Evolutionary conservation across 1,140 invertebrate genomes (phyloP).

Genomic region (Lepidotrigona ventralis): DNA sequence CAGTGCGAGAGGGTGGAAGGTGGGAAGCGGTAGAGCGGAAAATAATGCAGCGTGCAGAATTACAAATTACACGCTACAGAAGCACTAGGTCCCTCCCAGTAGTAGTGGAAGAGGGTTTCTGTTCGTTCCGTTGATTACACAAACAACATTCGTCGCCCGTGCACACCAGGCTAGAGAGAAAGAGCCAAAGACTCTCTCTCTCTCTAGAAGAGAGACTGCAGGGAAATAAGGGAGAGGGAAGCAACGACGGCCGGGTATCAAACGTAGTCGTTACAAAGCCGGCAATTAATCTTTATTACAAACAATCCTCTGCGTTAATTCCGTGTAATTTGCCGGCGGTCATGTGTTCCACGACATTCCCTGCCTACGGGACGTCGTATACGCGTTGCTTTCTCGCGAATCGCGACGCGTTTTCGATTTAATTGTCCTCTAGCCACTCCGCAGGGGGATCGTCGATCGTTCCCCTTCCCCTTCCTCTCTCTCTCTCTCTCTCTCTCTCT

Average conservation of each 20-base stretch:
- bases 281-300: constrained; percentile 71
- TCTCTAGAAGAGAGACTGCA: not conserved
- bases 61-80: constrained; percentile 70
- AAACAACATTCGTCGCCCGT: constrained; percentile 63
- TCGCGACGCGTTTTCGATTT: constrained; percentile 34
- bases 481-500: too few species aligned
- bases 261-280: constrained; percentile 64
- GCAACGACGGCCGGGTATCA: constrained; percentile 55
- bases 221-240: constrained; percentile 8
- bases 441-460: not conserved
- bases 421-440: constrained; percentile 22
- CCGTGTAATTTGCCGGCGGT: constrained; percentile 66
- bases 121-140: constrained; percentile 72
- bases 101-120: constrained; percentile 48
- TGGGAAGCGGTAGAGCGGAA: constrained; percentile 67
- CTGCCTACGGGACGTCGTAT: constrained; percentile 33
- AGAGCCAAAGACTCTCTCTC: too few species aligned
- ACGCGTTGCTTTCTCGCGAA: constrained; percentile 35
- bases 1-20: constrained; percentile 47
- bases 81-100: constrained; percentile 49
- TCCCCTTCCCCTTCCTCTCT: not conserved
- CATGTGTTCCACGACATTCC: constrained; percentile 46
- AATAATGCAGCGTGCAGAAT: constrained; percentile 69
- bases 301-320: constrained; percentile 70
- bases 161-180: not conserved